Evolutionary conservation across 2,113 vertebrate genomes (phyloP).

Genomic region (Proteles cristata): DNA sequence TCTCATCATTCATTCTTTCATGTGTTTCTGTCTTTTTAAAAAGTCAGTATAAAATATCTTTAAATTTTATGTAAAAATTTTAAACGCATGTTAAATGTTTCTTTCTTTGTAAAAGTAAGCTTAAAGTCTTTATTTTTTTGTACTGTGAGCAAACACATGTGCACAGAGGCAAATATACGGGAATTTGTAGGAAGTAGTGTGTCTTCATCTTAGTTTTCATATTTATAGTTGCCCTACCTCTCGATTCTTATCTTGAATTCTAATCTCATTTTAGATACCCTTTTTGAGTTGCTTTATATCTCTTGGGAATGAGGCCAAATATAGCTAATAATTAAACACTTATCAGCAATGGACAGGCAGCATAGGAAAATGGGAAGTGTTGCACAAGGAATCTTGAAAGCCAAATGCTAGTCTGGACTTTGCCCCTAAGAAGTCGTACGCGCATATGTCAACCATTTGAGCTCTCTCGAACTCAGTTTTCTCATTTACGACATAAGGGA

Average conservation of each 20-base stretch:
- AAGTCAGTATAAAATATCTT: background rate
- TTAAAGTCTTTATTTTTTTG: background rate
- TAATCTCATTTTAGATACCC: background rate
- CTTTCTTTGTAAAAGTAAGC: background rate
- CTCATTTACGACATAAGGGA: background rate
- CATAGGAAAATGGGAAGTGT: background rate
- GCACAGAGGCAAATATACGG: background rate
- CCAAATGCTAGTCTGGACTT: background rate
- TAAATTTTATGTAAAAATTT: background rate
- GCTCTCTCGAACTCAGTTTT: background rate
- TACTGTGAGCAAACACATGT: background rate
- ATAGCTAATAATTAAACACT: background rate
- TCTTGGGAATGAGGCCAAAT: background rate
- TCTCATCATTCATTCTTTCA: background rate
- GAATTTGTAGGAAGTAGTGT: background rate
- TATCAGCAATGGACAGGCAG: background rate
- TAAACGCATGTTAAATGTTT: background rate
- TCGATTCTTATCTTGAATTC: constrained; percentile 21
- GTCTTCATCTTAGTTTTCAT: background rate
- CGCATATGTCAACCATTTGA: background rate
- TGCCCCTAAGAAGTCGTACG: background rate
- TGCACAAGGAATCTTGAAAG: background rate
- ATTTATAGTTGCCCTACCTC: background rate
- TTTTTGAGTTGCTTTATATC: constrained; percentile 15
- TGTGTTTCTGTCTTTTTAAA: background rate